Evolutionary conservation across 2,888 invertebrate species (phyloP).

Genomic region (Rapana venosa): DNA sequence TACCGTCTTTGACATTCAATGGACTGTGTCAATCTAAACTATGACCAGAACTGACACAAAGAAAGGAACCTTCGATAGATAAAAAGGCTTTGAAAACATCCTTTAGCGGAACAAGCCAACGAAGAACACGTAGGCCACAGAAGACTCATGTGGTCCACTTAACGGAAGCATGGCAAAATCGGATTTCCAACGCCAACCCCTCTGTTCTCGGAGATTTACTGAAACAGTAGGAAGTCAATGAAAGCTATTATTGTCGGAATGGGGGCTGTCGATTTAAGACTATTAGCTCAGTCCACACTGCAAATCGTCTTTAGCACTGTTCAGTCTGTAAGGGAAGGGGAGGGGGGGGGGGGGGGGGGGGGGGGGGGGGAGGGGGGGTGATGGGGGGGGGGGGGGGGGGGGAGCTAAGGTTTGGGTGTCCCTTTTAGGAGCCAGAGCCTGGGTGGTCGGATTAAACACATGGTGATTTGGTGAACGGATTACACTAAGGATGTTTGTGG

Average conservation of each 20-base stretch:
- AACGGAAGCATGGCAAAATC: conserved; percentile 30
- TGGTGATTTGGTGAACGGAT: conserved; percentile 25
- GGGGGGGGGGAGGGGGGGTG: neutral
- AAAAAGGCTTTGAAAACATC: no score
- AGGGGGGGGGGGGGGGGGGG: neutral
- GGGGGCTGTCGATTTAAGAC: neutral
- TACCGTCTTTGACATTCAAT: no score
- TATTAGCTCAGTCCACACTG: no score
- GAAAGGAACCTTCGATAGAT: no score
- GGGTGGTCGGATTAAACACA: conserved; percentile 7
- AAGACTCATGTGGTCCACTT: conserved; percentile 39
- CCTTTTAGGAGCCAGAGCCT: neutral
- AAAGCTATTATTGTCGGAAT: neutral
- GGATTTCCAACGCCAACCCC: conserved; percentile 17
- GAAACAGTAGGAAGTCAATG: conserved; percentile 31
- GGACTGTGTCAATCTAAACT: no score
- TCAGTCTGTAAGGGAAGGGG: neutral
- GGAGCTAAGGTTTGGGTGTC: no score
- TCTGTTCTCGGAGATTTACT: neutral
- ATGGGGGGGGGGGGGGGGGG: neutral
- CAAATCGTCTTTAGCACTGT: neutral
- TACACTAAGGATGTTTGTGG: neutral
- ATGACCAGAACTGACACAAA: no score
- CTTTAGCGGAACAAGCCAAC: no score
- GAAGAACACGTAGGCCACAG: neutral